Conservation (phyloP, 2,113 vertebrate genomes). For the Pedionomus torquatus region DNA sequence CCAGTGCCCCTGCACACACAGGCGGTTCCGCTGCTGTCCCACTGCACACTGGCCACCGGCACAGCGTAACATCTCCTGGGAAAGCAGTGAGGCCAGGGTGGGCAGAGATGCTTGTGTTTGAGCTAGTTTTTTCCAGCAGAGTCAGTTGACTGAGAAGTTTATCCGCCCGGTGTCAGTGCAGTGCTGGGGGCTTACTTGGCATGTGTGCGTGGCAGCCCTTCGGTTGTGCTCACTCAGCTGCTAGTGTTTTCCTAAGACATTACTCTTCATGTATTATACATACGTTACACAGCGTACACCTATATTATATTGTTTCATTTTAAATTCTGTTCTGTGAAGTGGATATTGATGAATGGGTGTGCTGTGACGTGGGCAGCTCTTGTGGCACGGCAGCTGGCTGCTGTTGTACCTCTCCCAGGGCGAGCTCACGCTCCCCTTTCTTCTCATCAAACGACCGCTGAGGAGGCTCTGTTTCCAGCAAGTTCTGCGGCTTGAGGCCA, state of each 20-base stretch:
- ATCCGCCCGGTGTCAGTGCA: not conserved
- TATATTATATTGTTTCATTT: not conserved
- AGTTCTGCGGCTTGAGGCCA: not conserved
- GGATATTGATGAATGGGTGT: not conserved
- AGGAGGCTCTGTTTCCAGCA: not conserved
- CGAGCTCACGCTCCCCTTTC: not conserved
- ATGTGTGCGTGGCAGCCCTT: not conserved
- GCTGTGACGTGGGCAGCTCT: not conserved
- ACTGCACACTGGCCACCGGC: accelerated
- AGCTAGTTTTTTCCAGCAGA: not conserved
- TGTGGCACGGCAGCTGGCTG: not conserved
- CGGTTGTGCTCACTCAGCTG: not conserved
- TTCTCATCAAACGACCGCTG: not conserved
- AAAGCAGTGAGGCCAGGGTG: not conserved
- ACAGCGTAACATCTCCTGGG: accelerated
- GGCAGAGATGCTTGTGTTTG: not conserved
- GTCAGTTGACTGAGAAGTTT: not conserved
- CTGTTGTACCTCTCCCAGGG: not conserved
- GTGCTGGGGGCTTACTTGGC: not conserved
- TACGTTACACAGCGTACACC: not conserved
- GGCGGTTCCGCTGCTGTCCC: not conserved
- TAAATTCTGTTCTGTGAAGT: not conserved
- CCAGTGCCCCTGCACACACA: accelerated
- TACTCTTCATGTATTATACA: not conserved
- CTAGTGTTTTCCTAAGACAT: not conserved